Base-by-base conservation (phyloP, 2,888 invertebrate species). In the Cryptophagus acutangulus region DNA sequence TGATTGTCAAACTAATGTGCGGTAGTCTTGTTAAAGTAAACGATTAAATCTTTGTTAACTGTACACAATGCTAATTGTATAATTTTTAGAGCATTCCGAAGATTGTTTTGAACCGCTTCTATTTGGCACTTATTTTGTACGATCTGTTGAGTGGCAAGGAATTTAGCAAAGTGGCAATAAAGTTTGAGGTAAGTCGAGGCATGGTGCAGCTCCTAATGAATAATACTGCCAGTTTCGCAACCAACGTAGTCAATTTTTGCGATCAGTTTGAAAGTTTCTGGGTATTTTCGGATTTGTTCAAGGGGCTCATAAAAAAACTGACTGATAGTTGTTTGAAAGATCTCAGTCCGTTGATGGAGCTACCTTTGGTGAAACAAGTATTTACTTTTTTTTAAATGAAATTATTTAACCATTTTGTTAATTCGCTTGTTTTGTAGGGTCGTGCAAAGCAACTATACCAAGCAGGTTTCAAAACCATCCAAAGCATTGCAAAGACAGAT, bases 321-420 rank as follows among this genome's bases (percentile, higher is more conserved):
- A 80, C 84, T 46, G 82, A 87, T 63, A 92, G 92, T 67, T 88
- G 88, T 41, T 79, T 84, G 6, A 72, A 77, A 1, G 92, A 93
- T 54, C 71, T 96, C 38, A 72, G 82, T 18, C 82, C 84, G 8
- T 74, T 97, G 13, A 80, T 96, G 82, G 87, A 91, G 50, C 74
- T 96, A 51, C 94, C 95, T 1, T 79, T 82, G 13, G 91, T 96
- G 2, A 89, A 86, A 74, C 81, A 85, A 71, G 84, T 84, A n/a
- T n/a, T n/a, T n/a, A n/a, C n/a, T n/a, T n/a, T n/a, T n/a, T n/a
- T n/a, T n/a, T n/a, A n/a, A n/a, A n/a, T n/a, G n/a, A n/a, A n/a
- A n/a, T n/a, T n/a, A n/a, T n/a, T n/a, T n/a, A n/a, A n/a, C n/a
- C n/a, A n/a, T n/a, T n/a, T n/a, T n/a, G n/a, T n/a, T n/a, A n/a